Evolutionary conservation across 2,797 vertebrate species (phyloP).

Genomic region (Takifugu ocellatus): DNA sequence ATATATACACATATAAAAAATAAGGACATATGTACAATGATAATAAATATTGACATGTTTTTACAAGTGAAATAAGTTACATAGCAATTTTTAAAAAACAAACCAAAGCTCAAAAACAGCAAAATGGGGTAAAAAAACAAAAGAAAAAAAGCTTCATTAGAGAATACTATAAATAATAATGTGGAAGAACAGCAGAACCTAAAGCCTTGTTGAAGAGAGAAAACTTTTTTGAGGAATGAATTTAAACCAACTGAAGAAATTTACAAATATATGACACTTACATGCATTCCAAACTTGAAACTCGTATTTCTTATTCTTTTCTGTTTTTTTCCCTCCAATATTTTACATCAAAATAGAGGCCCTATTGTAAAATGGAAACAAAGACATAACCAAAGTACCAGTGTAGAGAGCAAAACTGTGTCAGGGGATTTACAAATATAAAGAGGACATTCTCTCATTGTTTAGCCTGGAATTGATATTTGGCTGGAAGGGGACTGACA

Average conservation of each 20-base stretch:
- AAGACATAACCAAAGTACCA: constrained; percentile 61
- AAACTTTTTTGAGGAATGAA: constrained; percentile 42
- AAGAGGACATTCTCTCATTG: constrained; percentile 33
- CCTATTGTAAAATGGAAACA: constrained; percentile 28
- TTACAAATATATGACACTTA: constrained; percentile 56
- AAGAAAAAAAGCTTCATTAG: constrained; percentile 15
- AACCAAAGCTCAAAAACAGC: constrained; percentile 58
- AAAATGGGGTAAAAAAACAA: constrained; percentile 46
- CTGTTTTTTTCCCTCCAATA: constrained; percentile 36
- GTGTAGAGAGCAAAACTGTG: constrained; percentile 48
- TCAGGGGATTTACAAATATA: constrained; percentile 27
- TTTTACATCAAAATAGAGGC: constrained; percentile 37
- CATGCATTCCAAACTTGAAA: constrained; percentile 49
- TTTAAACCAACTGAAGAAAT: constrained; percentile 37
- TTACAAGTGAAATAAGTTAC: constrained; percentile 86
- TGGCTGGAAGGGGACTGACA: constrained; percentile 47
- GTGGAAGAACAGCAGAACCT: constrained; percentile 57
- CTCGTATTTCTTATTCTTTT: constrained; percentile 31
- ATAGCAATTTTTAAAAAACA: constrained; percentile 73
- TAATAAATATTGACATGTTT: constrained; percentile 86
- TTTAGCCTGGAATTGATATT: constrained; percentile 46
- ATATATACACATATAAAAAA: constrained; percentile 86
- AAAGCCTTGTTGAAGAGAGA: constrained; percentile 55
- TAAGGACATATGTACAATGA: constrained; percentile 85
- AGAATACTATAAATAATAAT: constrained; percentile 51